These are phyloP conservation scores for Metaphire vulgaris DNA, from an alignment of 1,140 invertebrate species.

Conservation along the genomic window DNA sequence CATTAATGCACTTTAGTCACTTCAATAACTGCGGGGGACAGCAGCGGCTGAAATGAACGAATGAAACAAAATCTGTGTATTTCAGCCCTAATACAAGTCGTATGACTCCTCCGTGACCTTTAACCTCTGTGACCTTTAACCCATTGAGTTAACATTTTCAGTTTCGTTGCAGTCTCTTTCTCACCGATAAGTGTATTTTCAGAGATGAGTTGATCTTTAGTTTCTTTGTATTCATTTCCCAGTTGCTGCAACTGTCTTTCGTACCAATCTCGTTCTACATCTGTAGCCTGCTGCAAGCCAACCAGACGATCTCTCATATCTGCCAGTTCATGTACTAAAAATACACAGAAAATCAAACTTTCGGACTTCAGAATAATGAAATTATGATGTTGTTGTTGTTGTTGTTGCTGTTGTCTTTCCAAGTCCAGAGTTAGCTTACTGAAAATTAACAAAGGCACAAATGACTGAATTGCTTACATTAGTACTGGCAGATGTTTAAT, in stretches of 20 bases:
- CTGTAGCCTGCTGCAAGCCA: slow-evolving; percentile 63
- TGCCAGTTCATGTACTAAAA: slow-evolving; percentile 57
- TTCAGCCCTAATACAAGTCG: too few relatives aligned
- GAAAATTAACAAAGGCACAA: background rate
- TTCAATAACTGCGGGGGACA: too few relatives aligned
- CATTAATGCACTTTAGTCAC: too few relatives aligned
- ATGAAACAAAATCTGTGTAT: too few relatives aligned
- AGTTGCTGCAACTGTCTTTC: slow-evolving; percentile 58
- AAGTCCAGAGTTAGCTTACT: background rate
- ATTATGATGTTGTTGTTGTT: background rate
- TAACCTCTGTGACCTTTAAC: too few relatives aligned
- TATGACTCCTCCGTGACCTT: too few relatives aligned
- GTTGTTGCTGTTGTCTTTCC: background rate
- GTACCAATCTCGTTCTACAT: slow-evolving; percentile 58
- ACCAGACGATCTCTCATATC: slow-evolving; percentile 69
- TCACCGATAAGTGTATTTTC: slow-evolving; percentile 70
- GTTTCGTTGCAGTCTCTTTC: too few relatives aligned
- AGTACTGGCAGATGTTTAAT: too few relatives aligned
- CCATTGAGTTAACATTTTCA: too few relatives aligned
- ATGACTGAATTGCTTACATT: too few relatives aligned
- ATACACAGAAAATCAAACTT: too few relatives aligned
- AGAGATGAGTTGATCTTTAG: slow-evolving; percentile 73
- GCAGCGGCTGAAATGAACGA: too few relatives aligned
- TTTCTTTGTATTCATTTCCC: slow-evolving; percentile 66
- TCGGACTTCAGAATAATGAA: background rate